These are phyloP conservation scores for Pseudomugil tenellus DNA, from an alignment of 2,797 vertebrate species.

Conservation along the genomic window DNA sequence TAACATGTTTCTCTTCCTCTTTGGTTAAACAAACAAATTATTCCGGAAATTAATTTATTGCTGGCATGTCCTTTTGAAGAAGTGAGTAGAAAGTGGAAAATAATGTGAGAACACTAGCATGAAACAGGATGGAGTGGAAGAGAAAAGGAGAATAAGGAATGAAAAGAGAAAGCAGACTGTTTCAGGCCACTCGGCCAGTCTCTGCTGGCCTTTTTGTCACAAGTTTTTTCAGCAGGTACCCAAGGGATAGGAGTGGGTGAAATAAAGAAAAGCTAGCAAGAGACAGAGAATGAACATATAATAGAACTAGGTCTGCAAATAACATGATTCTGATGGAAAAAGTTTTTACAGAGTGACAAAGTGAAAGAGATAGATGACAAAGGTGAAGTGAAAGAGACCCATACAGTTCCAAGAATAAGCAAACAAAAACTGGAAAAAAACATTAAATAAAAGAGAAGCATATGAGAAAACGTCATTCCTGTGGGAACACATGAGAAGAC, in stretches of 20 bases:
- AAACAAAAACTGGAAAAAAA: slow-evolving; percentile 18
- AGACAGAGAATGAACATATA: slow-evolving; percentile 6
- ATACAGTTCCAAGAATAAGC: slow-evolving; percentile 14
- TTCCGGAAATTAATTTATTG: too few relatives aligned
- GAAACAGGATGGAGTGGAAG: slow-evolving; percentile 1
- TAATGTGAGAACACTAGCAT: neutral
- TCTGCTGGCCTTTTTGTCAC: slow-evolving; percentile 20
- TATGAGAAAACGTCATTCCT: slow-evolving; percentile 35
- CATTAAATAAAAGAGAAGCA: slow-evolving; percentile 39
- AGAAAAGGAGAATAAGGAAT: neutral
- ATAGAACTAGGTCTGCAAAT: slow-evolving; percentile 14
- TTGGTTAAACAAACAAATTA: too few relatives aligned
- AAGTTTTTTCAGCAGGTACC: slow-evolving; percentile 41
- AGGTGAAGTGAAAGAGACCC: neutral
- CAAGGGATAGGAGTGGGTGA: slow-evolving; percentile 22
- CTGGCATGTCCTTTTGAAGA: slow-evolving; percentile 20
- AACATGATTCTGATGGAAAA: slow-evolving; percentile 23
- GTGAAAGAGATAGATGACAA: slow-evolving; percentile 10
- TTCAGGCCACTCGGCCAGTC: slow-evolving; percentile 27
- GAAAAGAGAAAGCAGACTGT: slow-evolving; percentile 2
- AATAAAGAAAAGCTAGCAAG: slow-evolving; percentile 29
- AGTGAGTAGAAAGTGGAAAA: slow-evolving; percentile 6
- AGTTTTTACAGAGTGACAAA: slow-evolving; percentile 2
- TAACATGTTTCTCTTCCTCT: neutral
- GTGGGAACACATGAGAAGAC: slow-evolving; percentile 16